Base-by-base conservation (phyloP, 1,140 invertebrate genomes). In the Aphelenchoides fujianensis region DNA sequence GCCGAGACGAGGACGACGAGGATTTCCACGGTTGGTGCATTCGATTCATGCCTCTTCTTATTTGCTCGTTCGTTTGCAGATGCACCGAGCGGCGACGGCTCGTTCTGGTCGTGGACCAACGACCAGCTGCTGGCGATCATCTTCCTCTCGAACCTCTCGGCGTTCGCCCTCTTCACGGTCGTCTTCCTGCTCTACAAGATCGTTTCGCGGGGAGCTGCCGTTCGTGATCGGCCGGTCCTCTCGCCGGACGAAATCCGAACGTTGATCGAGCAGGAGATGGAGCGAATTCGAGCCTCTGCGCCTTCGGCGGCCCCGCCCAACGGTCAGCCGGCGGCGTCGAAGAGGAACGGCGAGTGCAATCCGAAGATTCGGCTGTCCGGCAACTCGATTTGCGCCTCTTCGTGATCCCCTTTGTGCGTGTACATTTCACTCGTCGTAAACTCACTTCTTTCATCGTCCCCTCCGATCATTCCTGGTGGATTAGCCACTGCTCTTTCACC, bases 151-250 rank as follows among this genome's bases (percentile, higher is more conserved):
- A 59, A 59, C 19, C 34, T 59, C 12, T 59, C 55, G 12, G 55
- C 55, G 28, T 59, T 59, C 34, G 34, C 55, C 34, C 34, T 59
- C 27, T 59, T 59, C 19, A 19, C 55, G 28, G 28, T 27, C 55
- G 55, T 59, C 55, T 59, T 30, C 23, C 34, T 59, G 55, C 55
- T 59, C 19, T 59, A 59, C 19, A 59, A 59, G 23, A 23, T 59
- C 34, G 28, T 59, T 5, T 16, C 19, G 5, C 55, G 55, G 34
- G 27, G 55, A 16, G 12, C 41, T 12, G 41, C 23, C 23, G 41
- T 48, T 48, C 41, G 23, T 30, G 19, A 59, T 5, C 5, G 5
- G 12, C 12, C 28, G 5, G 23, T 5, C 5, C 34, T 59, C 27
- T 30, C 55, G 34, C 23, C 5, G 5, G 55, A 59, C 5, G 55